A percentile compares a stretch with the other conserved stretches of the same genome.
These are phyloP conservation scores for Phrynosoma platyrhinos DNA, from an alignment of 2,113 vertebrate species.

Conservation along the genomic window DNA sequence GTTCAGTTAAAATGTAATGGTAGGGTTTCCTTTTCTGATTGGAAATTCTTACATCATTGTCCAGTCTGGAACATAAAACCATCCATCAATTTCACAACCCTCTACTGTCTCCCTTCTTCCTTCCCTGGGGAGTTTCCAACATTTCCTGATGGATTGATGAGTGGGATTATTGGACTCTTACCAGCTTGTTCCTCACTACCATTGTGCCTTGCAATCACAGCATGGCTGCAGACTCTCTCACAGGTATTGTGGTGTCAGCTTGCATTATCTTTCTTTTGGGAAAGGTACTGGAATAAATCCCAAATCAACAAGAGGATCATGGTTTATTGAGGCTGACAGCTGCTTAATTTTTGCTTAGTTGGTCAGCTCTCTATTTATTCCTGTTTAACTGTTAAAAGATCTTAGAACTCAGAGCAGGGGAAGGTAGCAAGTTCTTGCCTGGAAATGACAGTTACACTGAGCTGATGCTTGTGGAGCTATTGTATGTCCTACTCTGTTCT, in stretches of 20 bases:
- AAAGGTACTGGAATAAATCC: constrained; percentile 5
- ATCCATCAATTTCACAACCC: neutral
- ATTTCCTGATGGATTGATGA: constrained; percentile 9
- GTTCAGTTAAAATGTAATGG: constrained; percentile 41
- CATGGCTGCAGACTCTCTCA: neutral
- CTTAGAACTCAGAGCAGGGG: neutral
- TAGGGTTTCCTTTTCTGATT: constrained; percentile 40
- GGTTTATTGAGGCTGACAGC: constrained; percentile 34
- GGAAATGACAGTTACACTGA: neutral
- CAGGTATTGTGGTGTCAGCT: constrained; percentile 4
- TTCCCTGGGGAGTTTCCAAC: neutral
- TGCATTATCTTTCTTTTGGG: constrained; percentile 21
- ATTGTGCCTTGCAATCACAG: constrained; percentile 3
- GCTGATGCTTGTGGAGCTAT: neutral
- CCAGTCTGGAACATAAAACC: constrained; percentile 26
- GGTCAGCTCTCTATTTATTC: constrained; percentile 23
- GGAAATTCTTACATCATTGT: constrained; percentile 49
- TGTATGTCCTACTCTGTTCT: neutral
- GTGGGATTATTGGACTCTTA: neutral
- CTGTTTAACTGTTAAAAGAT: constrained; percentile 10
- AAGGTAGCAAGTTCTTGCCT: neutral
- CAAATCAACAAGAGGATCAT: constrained; percentile 44
- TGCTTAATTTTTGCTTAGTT: constrained; percentile 35
- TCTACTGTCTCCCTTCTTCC: neutral
- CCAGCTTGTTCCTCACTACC: neutral